Conservation (phyloP, 37 sponge, comb jelly and placozoan genomes). For the Spongilla lacustris region DNA sequence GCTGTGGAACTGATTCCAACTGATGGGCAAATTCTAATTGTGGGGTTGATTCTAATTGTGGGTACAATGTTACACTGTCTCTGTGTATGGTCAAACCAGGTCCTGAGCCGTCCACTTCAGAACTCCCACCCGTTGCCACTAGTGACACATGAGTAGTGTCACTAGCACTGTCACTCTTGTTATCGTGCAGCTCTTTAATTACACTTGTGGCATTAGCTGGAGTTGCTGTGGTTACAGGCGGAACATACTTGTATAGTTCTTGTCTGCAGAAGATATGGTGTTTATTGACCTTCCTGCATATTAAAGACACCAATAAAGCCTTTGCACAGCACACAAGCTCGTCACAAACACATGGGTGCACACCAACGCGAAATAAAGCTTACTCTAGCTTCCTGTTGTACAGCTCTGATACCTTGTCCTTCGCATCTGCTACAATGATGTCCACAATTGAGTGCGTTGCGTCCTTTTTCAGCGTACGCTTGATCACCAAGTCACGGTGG, state of each 20-base stretch:
- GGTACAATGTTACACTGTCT: background rate
- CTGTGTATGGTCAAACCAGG: background rate
- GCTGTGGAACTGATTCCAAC: background rate
- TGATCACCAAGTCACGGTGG: constrained; percentile 58
- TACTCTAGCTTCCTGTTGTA: constrained; percentile 50
- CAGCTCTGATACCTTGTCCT: constrained; percentile 51
- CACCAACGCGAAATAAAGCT: background rate
- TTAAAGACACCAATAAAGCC: too few relatives aligned
- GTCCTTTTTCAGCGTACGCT: constrained; percentile 18
- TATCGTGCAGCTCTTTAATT: too few relatives aligned
- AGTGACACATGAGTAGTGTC: too few relatives aligned
- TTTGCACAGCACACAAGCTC: too few relatives aligned
- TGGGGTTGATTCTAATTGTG: background rate
- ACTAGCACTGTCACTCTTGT: too few relatives aligned
- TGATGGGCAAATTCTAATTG: background rate
- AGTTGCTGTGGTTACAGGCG: background rate
- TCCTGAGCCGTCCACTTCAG: background rate
- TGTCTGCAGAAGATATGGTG: constrained; percentile 48
- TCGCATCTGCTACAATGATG: constrained; percentile 32
- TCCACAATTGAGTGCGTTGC: constrained; percentile 54
- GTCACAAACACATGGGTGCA: too few relatives aligned
- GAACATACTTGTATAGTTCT: constrained; percentile 20
- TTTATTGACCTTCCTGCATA: constrained; percentile 64
- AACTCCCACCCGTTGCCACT: background rate
- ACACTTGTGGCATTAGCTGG: background rate